Base-by-base conservation (phyloP, 1,140 invertebrate genomes). In the Bombus haemorrhoidalis region DNA sequence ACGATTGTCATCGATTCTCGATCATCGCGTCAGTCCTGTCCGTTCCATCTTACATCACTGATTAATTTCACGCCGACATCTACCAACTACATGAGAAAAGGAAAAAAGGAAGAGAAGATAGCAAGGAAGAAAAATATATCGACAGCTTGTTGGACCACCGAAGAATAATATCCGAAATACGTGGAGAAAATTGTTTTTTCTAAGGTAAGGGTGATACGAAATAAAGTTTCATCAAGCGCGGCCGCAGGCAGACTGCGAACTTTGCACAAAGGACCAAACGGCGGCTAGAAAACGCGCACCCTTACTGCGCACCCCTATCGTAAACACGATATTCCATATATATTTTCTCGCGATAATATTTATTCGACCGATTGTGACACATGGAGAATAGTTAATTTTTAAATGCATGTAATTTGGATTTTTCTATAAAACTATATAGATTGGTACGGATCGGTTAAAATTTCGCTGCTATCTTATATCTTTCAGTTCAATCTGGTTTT, bases 181-280 rank as follows among this genome's bases (percentile, higher is more conserved):
- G 8, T 13, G 47, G 43, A 34, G 47, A 43, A 41, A 71, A 68
- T 34, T 34, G 39, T 72, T 41, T 66, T 79, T 62, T 34, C 10
- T 1, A 10, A 5, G 22, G 5, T 1, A 15, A 25, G 15, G 25
- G 8, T 39, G 39, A 18, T 32, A 18, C 76, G 41, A 25, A 62
- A 72, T 43, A 71, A 72, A 79, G 83, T 71, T 62, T 37, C 76
- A 43, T 57, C 32, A 80, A 73, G 39, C 83, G 77, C 76, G 83
- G 83, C 34, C 57, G 28, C 57, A 68, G 53, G 76, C 57, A 43
- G 83, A 85, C 83, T 85, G 77, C 39, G 76, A 85, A 85, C 77
- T 85, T 80, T 80, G 41, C 22, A 18, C 13, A 72, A 80, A 79
- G 83, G 76, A 84, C 66, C 83, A 41, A 64, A 37, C 68, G 39